Evolutionary conservation across 2,113 vertebrate genomes (phyloP).

Genomic region (Fregetta grallaria): DNA sequence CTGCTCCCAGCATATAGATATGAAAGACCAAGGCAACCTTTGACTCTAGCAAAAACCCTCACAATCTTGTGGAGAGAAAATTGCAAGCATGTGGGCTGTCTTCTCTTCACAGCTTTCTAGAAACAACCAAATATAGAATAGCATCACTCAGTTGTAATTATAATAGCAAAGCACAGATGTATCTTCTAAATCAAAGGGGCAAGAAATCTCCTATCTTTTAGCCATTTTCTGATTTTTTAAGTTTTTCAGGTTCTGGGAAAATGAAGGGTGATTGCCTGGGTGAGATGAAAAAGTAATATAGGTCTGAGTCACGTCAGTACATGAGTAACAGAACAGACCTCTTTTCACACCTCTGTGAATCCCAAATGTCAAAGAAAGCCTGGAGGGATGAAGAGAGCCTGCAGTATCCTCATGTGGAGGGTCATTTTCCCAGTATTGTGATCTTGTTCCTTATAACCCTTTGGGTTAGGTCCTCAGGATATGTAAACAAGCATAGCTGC

Average conservation of each 20-base stretch:
- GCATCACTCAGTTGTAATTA: background rate
- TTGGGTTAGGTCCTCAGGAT: background rate
- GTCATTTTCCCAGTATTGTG: background rate
- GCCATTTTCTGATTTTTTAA: background rate
- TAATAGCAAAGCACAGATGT: background rate
- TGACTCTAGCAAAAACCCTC: background rate
- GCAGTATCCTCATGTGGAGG: background rate
- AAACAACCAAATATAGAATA: background rate
- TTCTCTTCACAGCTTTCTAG: background rate
- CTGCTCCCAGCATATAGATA: background rate
- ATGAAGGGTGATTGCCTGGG: background rate
- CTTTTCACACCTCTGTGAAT: background rate
- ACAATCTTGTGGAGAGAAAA: background rate
- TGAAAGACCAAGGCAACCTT: background rate
- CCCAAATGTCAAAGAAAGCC: background rate
- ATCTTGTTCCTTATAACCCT: background rate
- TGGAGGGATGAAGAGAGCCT: background rate
- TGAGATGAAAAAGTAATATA: background rate
- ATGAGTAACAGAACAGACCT: background rate
- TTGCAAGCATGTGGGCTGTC: background rate
- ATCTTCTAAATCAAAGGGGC: background rate
- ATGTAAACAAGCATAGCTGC: background rate
- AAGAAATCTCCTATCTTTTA: background rate
- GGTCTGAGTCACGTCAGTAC: background rate
- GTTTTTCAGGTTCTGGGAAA: background rate